Percentiles rank a stretch among this genome's conserved stretches.
These are phyloP conservation scores for Thaumetopoea pityocampa DNA, from an alignment of 1,140 invertebrate genomes.

Conservation along the genomic window DNA sequence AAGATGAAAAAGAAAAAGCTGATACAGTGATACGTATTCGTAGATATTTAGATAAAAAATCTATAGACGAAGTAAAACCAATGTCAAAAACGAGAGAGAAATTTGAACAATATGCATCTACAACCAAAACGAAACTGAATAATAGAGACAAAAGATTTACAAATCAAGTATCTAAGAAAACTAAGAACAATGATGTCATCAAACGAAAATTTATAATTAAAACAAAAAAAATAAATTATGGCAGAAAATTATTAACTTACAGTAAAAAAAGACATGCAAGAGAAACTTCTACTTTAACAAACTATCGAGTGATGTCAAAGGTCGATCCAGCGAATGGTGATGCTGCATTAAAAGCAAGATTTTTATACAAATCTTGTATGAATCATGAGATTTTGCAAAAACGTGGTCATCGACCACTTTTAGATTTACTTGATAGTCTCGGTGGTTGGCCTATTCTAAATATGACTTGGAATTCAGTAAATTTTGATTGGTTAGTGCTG, in stretches of 20 bases:
- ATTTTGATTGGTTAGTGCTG: conserved; percentile 86
- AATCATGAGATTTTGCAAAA: conserved; percentile 83
- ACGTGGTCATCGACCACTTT: conserved; percentile 83
- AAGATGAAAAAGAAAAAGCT: conserved; percentile 27
- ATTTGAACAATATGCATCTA: conserved; percentile 24
- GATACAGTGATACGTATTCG: conserved; percentile 53
- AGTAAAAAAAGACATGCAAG: conserved; percentile 8
- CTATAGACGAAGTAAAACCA: conserved; percentile 28
- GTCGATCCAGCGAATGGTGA: conserved; percentile 58
- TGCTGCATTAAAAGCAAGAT: conserved; percentile 84
- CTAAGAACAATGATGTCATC: conserved; percentile 4
- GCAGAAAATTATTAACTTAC: conserved; percentile 24
- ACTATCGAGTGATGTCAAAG: too few relatives aligned
- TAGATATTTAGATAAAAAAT: conserved; percentile 46
- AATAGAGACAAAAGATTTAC: conserved; percentile 13
- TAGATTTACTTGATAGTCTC: conserved; percentile 82
- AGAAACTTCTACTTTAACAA: conserved; percentile 21
- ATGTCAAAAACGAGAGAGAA: conserved; percentile 27
- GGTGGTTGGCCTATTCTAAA: conserved; percentile 92
- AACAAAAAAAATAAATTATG: conserved; percentile 11
- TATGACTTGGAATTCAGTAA: conserved; percentile 77
- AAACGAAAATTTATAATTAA: conserved; percentile 14
- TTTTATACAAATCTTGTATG: conserved; percentile 90
- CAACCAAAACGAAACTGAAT: conserved; percentile 20
- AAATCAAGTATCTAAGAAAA: conserved; percentile 4